Conservation (phyloP, 2,113 vertebrate genomes). For the Gnathonemus echidnorhynchus region DNA sequence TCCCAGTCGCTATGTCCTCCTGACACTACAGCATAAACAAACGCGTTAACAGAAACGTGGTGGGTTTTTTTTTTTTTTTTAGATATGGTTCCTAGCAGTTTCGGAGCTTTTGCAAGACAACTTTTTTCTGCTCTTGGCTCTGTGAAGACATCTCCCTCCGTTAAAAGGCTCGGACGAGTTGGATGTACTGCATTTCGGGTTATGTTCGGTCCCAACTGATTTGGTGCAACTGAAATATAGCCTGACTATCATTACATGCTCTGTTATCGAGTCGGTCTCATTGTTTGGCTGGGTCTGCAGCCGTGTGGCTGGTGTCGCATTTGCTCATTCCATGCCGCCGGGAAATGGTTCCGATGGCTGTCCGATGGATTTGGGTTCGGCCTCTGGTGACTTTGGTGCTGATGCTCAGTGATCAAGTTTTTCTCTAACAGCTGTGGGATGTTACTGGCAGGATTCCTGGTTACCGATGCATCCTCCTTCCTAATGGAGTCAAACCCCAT, state of each 20-base stretch:
- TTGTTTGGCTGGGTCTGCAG: neutral
- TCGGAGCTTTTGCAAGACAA: neutral
- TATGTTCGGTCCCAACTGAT: neutral
- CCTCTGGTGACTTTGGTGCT: neutral
- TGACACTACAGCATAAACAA: neutral
- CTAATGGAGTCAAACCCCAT: slow-evolving; percentile 31
- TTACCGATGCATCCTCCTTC: slow-evolving; percentile 38
- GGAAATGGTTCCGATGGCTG: neutral
- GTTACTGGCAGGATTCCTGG: slow-evolving; percentile 32
- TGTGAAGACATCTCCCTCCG: neutral
- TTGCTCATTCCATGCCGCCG: neutral
- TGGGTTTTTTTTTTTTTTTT: neutral
- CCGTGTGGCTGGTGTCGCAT: neutral
- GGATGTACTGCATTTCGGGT: neutral
- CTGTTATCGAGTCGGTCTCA: neutral
- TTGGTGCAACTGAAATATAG: neutral
- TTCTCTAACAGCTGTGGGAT: neutral
- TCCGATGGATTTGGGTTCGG: neutral
- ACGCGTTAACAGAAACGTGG: neutral
- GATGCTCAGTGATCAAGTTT: neutral
- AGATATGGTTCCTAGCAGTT: neutral
- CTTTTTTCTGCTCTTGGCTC: neutral
- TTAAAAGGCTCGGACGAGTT: neutral
- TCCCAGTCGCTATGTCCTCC: neutral
- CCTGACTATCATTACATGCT: neutral